Evolutionary conservation across 2,888 invertebrate genomes (phyloP), one percentile per base, ranked within the genome.

Genomic region (Apomyelois bistriatella): DNA sequence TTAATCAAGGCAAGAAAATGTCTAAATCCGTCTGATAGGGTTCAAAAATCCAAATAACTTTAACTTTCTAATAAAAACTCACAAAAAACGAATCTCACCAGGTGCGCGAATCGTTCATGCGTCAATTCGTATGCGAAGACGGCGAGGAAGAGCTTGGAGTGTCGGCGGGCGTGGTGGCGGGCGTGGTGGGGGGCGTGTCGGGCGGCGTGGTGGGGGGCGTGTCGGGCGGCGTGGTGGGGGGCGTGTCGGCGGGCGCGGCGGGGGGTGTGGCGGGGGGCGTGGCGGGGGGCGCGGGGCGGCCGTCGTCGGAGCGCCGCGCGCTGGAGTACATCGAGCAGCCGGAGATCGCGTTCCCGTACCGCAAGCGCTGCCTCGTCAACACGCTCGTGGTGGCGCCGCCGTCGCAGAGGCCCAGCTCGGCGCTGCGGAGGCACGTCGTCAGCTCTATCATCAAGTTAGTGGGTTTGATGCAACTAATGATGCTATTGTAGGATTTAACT

Each of bases 91-190:
- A n/a, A n/a, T n/a, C 8, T 30, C 1, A n/a, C 16, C 56, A 95
- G 94, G 96, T 98, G 2, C 93, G 99, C 38, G 99, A 99, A 81
- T 99, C 99, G 65, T 99, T 99, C 82, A 99, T 99, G 96, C 93
- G 98, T 6, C 98, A 99, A 81, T 99, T 99, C 82, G 96, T 98
- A 0, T 95, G 95, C 66, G 97, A 97, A 74, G 94, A 95, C 52
- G 96, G 96, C 72, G 95, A 94, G 28, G 96, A 96, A 52, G 96
- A 96, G 74, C 94, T 87, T 28, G 93, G 92, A 43, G 88, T 84
- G 47, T 82, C 86, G 13, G 80, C 87, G 2, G 69, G 58, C 16
- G 56, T 46, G 38, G 56, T 63, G 28, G 42, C 57, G 22, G 52
- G 58, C 46, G 57, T 54, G 42, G 56, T 59, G 13, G 58, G 64